Evolutionary conservation across 2,888 invertebrate genomes (phyloP).

Genomic region (Melipona bicolor): DNA sequence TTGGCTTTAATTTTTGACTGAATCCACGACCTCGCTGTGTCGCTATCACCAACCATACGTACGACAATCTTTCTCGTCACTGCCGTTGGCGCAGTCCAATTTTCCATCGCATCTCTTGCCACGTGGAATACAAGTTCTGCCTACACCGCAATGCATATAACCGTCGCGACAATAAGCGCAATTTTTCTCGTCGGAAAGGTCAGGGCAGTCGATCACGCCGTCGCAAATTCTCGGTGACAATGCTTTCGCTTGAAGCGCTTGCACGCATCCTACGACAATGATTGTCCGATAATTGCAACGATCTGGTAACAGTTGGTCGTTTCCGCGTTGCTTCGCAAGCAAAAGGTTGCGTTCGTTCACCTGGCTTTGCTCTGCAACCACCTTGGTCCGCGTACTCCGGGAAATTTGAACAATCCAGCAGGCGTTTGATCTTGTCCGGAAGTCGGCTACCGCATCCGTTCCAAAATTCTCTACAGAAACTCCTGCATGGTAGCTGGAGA

Average conservation of each 20-base stretch:
- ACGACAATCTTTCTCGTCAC: conserved; percentile 95
- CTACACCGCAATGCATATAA: conserved; percentile 91
- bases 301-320: background rate
- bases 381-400: conserved; percentile 91
- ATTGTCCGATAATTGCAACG: background rate
- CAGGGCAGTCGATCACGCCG: conserved; percentile 93
- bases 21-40: background rate
- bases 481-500: conserved; percentile 90
- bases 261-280: conserved; percentile 88
- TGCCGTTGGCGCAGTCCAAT: conserved; percentile 93
- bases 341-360: conserved; percentile 81
- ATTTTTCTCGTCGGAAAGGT: conserved; percentile 91
- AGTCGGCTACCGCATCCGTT: conserved; percentile 92
- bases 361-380: conserved; percentile 91
- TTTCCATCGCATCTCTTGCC: conserved; percentile 92
- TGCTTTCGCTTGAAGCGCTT: conserved; percentile 90
- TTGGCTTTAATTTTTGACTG: background rate
- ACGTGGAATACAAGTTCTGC: conserved; percentile 90
- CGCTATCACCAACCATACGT: conserved; percentile 82
- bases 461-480: conserved; percentile 94
- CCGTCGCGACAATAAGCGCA: conserved; percentile 92
- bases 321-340: background rate
- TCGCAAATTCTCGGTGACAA: conserved; percentile 93
- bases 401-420: conserved; percentile 91
- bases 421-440: conserved; percentile 88